Base-by-base conservation (phyloP, 2,113 vertebrate species). In the Callipepla squamata region DNA sequence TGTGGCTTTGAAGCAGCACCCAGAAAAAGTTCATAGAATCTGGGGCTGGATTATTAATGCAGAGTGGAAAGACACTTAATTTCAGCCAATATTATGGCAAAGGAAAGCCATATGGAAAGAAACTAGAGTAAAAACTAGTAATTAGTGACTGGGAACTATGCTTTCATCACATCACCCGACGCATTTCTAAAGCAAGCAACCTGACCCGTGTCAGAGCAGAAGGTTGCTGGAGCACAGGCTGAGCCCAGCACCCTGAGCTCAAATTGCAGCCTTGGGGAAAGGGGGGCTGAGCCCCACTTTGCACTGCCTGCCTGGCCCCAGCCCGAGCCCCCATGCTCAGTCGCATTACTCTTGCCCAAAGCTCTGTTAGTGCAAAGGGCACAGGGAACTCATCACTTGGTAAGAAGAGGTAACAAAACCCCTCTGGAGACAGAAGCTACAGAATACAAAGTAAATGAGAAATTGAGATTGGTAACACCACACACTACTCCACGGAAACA, bases 251-350 rank as follows among this genome's bases (percentile, higher is more conserved):
- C 8, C 8, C 45, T 30, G 1, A 11, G 59, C 63, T 74, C 48
- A 6, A 40, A 58, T 2, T 25, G 38, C 57, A 77, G 61, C 7
- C 0, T 40, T 55, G 50, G 2, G 2, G 47, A 48, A n/a, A 40
- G 40, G 22, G 7, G n/a, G 90, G 59, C 59, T 2, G 0, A 80
- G 59, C 50, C 4, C 0, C 19, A 30, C 50, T 45, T 66, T 5
- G 0, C 26, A 2, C 36, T 38, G 18, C 6, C n/a, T 21, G 2
- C 8, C 1, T 16, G 48, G n/a, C 42, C 40, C 30, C 15, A 13
- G 36, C 47, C 6, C 0, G 26, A 80, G 13, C 23, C 28, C 42
- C 40, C 28, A 17, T 30, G 28, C 13, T 30, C 48, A 65, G 45
- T 4, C n/a, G 65, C n/a, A 59, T 86, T 19, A 32, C 53, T 86